These are phyloP conservation scores for Monomorium pharaonis DNA, from an alignment of 1,140 invertebrate species.

Conservation along the genomic window DNA sequence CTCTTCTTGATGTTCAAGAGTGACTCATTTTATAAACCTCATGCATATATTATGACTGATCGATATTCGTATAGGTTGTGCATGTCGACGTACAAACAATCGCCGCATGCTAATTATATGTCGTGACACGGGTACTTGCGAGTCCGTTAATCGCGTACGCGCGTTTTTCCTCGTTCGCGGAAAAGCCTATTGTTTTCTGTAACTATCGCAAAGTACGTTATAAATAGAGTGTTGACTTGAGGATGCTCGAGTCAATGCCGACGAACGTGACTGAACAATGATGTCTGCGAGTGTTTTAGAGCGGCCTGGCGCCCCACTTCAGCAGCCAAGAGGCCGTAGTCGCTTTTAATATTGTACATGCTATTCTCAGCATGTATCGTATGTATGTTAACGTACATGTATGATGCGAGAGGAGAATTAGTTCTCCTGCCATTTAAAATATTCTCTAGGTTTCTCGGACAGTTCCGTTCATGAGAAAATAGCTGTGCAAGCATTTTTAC, in stretches of 20 bases:
- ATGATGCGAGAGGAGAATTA: conserved; percentile 40
- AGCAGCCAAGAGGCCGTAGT: conserved; percentile 64
- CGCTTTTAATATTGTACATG: conserved; percentile 42
- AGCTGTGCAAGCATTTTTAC: conserved; percentile 6
- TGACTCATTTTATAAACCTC: neutral
- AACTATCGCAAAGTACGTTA: conserved; percentile 54
- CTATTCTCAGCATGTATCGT: conserved; percentile 9
- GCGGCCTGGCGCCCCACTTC: conserved; percentile 51
- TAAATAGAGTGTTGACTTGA: conserved; percentile 65
- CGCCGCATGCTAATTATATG: conserved; percentile 30
- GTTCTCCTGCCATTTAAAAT: conserved; percentile 42
- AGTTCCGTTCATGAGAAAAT: conserved; percentile 13
- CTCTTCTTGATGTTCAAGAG: neutral
- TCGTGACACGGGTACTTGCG: neutral
- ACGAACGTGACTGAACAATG: conserved; percentile 81
- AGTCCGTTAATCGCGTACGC: conserved; percentile 17
- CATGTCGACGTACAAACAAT: neutral
- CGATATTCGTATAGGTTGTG: neutral
- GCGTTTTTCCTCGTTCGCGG: conserved; percentile 7
- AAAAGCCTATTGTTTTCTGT: conserved; percentile 12
- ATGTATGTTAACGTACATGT: neutral
- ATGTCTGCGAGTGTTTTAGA: conserved; percentile 69
- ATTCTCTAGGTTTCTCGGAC: conserved; percentile 21
- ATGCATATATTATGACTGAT: neutral
- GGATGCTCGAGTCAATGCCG: conserved; percentile 71